phyloP scores from a whole-genome alignment of 2,888 invertebrate species.

The Drosophila lutescens region DNA sequence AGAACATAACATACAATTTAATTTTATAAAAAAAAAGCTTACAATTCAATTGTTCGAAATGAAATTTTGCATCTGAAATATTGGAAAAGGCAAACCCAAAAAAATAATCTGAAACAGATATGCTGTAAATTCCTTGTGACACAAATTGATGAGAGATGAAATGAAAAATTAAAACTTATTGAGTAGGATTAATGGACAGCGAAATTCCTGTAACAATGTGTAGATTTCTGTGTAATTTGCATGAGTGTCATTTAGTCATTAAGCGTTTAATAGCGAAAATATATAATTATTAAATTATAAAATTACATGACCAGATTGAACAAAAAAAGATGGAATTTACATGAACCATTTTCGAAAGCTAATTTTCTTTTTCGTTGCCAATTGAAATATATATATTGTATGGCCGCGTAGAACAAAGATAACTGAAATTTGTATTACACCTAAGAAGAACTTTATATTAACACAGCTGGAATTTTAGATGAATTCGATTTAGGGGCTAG shows the following conservation, averaged over 20 bases:
- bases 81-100: not conserved
- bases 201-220: conserved; percentile 18
- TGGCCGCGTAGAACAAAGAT: conserved; percentile 1
- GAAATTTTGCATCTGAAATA: conserved; percentile 3
- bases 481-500: not conserved
- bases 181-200: conserved; percentile 9
- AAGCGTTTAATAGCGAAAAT: conserved; percentile 22
- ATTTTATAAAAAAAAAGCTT: conserved; percentile 4
- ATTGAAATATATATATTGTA: not conserved
- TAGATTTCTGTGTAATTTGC: conserved; percentile 19
- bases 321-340: not conserved
- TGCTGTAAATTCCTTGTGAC: conserved; percentile 1
- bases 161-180: conserved; percentile 18
- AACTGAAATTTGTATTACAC: conserved; percentile 3
- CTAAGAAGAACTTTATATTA: not conserved
- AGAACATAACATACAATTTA: not conserved
- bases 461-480: not conserved
- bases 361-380: conserved; percentile 1
- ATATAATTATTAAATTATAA: conserved; percentile 19
- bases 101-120: not conserved
- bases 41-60: not conserved
- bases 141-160: conserved; percentile 1
- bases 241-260: conserved; percentile 17
- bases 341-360: conserved; percentile 3
- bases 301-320: conserved; percentile 19